Base-by-base conservation (phyloP, 1,140 invertebrate species). In the Zelostemma sp. region DNA sequence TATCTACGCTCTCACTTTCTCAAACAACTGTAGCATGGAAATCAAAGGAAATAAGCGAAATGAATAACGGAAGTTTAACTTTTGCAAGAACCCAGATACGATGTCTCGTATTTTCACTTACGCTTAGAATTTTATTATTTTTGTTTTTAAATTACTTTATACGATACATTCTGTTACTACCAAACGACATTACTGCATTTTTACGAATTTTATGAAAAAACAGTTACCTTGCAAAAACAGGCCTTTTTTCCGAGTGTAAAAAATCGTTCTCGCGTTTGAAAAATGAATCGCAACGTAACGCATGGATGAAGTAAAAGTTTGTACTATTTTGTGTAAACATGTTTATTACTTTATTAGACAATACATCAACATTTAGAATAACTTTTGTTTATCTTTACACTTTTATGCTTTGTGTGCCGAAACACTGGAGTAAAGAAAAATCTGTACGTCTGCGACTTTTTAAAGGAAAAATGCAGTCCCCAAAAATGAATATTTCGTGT, bases 81-180 rank as follows among this genome's bases (percentile, higher is more conserved):
- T n/a, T n/a, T n/a, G n/a, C n/a, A n/a, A n/a, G n/a, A 16, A 43
- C 17, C 16, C n/a, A 46, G 18, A 46, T 8, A 46, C 43, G 17
- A 46, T 12, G 17, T 4, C 18, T 19, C 17, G 18, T 15, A 46
- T 19, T 46, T 46, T 19, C 43, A 8, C 16, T 17, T 46, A 46
- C 18, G 17, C 5, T 46, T 46, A 19, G 19, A 18, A 18, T 46
- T 18, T 46, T 46, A 19, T 46, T 1, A 6, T 41, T 41, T 4
- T 38, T 38, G 14, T 15, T 15, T 41, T 14, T 14, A 25, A 25
- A 8, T 14, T 41, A 46, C 18, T 18, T 19, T 46, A 19, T 21
- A n/a, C 43, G 17, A 46, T 19, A 46, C 18, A 46, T 46, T 46
- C 17, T 17, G 40, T 6, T 16, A 40, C 35, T 40, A 40, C 35